Percentiles rank a stretch among this genome's conserved stretches.
Conservation (phyloP, 2,113 vertebrate genomes). For the Amblyopsis rosae region DNA sequence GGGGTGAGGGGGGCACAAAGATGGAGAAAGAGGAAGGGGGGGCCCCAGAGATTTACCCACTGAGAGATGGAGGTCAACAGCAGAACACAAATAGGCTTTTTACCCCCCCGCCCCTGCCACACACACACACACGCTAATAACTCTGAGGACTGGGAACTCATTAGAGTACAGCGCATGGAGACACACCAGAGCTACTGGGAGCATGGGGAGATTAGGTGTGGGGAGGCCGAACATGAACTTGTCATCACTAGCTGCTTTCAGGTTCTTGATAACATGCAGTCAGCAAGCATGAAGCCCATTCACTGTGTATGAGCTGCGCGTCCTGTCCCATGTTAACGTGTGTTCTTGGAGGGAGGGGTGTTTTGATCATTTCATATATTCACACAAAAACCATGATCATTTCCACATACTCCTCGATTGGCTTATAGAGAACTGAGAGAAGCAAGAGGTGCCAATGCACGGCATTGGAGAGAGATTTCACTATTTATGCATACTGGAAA, state of each 20-base stretch:
- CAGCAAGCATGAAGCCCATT: neutral
- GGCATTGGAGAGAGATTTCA: no score
- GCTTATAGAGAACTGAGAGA: no score
- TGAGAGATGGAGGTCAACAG: constrained; percentile 56
- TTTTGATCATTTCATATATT: neutral
- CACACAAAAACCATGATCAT: no score
- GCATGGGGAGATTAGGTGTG: neutral
- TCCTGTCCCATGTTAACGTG: no score
- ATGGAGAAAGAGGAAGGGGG: constrained; percentile 26
- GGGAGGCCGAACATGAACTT: constrained; percentile 2
- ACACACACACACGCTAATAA: neutral
- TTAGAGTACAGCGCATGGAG: constrained; percentile 33
- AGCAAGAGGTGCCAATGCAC: no score
- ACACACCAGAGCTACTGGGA: constrained; percentile 8
- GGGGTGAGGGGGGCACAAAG: constrained; percentile 24
- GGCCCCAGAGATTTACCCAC: constrained; percentile 41
- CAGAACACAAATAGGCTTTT: constrained; percentile 48
- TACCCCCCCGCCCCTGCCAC: constrained; percentile 7
- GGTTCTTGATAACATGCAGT: neutral
- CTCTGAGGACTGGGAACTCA: constrained; percentile 40
- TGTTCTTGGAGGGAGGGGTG: neutral
- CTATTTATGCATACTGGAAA: no score
- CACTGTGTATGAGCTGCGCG: neutral
- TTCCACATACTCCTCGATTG: no score
- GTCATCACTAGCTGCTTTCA: neutral